Evolutionary conservation across 2,797 vertebrate species (phyloP), one percentile per base, ranked within the genome.

Genomic region (Neosilurus hyrtlii): DNA sequence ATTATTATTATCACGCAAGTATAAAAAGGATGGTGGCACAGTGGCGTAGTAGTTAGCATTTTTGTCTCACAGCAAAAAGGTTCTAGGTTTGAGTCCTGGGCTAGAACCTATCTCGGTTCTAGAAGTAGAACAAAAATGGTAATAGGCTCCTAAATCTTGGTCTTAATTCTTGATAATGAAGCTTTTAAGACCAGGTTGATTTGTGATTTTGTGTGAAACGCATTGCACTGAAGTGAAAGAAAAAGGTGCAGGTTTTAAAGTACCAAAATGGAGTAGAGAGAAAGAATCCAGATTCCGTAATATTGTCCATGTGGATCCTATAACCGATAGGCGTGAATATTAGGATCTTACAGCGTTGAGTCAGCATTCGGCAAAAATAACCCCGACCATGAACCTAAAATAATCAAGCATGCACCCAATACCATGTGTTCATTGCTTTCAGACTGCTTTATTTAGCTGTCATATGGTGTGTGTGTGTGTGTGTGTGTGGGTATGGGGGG

Each of bases 381-480:
- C 3, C 73, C 9, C 8, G 43, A 75, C 11, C 20, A 2, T n/a
- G 56, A 61, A 61, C 73, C 30, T 37, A 59, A 59, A 43, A 37
- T 75, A 59, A 59, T 51, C 15, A 51, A 20, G n/a, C n/a, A 63
- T 65, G 43, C 76, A 52, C 43, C 9, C 43, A 65, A 51, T 43
- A 63, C 75, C 54, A 62, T 65, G n/a, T 65, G 76, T 78, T 65
- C 51, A 52, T 54, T 86, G 26, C 57, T 66, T 72, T 24, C 62
- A 65, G 56, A 68, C 61, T 16, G 66, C 75, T 78, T 63, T 78
- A 63, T 78, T 78, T 78, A 78, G 59, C 61, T 30, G 4, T 24
- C 26, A 24, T 65, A 37, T 78, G 74, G 35, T 24, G 37, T 24
- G 74, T 24, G 22, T 77, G 61, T 51, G n/a, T 65, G 43, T 26